Evolutionary conservation across 92 coral and sea anemone species (phyloP).

Genomic region (Zoanthus solanderi): DNA sequence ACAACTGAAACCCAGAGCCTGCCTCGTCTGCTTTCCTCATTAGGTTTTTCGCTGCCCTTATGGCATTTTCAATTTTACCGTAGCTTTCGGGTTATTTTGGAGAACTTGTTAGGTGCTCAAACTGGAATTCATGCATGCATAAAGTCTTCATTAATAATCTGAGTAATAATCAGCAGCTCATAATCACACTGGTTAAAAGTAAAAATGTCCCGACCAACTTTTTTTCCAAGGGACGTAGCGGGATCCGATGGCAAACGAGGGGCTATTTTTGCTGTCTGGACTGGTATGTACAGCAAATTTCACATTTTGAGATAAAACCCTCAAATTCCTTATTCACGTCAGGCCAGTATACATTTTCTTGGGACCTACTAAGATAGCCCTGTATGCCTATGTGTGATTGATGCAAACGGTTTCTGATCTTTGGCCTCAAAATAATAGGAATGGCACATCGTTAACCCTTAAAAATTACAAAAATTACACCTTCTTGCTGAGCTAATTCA

Average conservation of each 20-base stretch:
- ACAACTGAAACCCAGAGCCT: slow-evolving; percentile 24
- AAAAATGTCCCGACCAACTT: no score
- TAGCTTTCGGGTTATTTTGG: slow-evolving; percentile 60
- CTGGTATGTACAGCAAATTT: slow-evolving; percentile 50
- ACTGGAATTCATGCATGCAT: slow-evolving; percentile 40
- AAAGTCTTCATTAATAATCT: neutral
- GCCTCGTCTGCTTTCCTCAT: slow-evolving; percentile 36
- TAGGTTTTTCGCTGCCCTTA: slow-evolving; percentile 48
- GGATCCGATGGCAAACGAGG: slow-evolving; percentile 46
- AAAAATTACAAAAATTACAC: slow-evolving; percentile 33
- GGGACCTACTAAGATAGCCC: slow-evolving; percentile 56
- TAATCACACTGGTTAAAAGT: no score
- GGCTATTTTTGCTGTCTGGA: slow-evolving; percentile 61
- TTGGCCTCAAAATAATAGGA: slow-evolving; percentile 50
- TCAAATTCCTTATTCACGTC: slow-evolving; percentile 36
- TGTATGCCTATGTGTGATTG: slow-evolving; percentile 55
- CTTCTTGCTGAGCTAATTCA: slow-evolving; percentile 50
- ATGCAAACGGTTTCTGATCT: slow-evolving; percentile 53
- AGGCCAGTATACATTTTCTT: slow-evolving; percentile 66
- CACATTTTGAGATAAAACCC: slow-evolving; percentile 51
- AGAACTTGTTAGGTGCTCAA: slow-evolving; percentile 60
- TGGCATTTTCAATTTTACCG: slow-evolving; percentile 54
- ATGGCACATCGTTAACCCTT: slow-evolving; percentile 45
- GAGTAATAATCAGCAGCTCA: no score
- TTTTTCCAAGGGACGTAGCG: no score